phyloP scores from a whole-genome alignment of 2,797 vertebrate genomes.

The Acanthiza pusilla region DNA sequence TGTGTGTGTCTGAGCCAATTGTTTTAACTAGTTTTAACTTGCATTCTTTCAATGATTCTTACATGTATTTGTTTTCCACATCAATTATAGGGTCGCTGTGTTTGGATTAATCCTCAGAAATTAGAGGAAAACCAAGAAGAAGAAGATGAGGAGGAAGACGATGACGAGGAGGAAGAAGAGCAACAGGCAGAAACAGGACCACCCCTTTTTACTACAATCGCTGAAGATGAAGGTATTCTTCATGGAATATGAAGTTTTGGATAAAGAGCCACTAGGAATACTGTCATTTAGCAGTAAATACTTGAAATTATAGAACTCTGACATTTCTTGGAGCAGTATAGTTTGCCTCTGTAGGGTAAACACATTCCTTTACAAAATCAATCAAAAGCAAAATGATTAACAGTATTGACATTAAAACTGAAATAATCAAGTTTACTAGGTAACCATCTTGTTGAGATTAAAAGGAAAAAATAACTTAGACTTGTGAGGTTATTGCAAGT shows the following conservation, averaged over 20 bases:
- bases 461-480: not conserved
- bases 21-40: not conserved
- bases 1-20: not conserved
- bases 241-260: not conserved
- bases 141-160: conserved; percentile 75
- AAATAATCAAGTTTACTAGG: not conserved
- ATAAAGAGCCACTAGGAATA: not conserved
- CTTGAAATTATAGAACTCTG: not conserved
- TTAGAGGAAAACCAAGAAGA: conserved; percentile 76
- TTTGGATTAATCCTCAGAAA: conserved; percentile 86
- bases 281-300: not conserved
- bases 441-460: not conserved
- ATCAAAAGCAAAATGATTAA: not conserved
- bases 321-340: not conserved
- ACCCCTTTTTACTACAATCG: conserved; percentile 87
- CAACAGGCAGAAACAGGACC: conserved; percentile 85
- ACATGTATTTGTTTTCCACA: not conserved
- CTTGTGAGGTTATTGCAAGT: not conserved
- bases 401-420: not conserved
- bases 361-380: not conserved
- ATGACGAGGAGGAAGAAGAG: conserved; percentile 80
- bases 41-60: not conserved
- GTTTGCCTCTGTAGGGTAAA: not conserved
- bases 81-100: conserved; percentile 84
- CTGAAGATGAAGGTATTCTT: conserved; percentile 87